Conservation (phyloP, 1,140 invertebrate species). For the Triops cancriformis region DNA sequence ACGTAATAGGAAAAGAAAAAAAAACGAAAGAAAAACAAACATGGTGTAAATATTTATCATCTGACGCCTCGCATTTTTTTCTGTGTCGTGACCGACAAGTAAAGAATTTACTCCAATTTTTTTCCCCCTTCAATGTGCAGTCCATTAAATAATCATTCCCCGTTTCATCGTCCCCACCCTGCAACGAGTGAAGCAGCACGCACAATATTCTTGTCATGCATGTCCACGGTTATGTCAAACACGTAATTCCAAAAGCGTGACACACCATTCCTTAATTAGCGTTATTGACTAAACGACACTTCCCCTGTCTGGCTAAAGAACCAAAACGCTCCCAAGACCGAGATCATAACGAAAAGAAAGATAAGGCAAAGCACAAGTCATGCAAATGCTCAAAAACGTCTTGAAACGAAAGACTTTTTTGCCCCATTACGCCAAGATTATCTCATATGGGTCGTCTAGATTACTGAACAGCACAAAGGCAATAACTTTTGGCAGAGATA, state of each 20-base stretch:
- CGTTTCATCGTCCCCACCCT: neutral
- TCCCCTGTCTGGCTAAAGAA: neutral
- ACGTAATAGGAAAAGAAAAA: constrained; percentile 20
- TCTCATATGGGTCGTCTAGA: neutral
- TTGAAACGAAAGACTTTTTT: neutral
- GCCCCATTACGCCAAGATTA: neutral
- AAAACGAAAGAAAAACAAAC: constrained; percentile 19
- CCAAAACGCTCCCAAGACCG: neutral
- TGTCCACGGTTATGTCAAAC: constrained; percentile 15
- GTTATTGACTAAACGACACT: neutral
- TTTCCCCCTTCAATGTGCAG: neutral
- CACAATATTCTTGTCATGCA: constrained; percentile 18
- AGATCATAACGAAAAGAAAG: neutral
- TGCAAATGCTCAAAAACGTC: neutral
- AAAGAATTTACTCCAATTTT: neutral
- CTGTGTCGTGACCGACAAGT: neutral
- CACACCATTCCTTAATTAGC: constrained; percentile 15
- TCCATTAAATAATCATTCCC: neutral
- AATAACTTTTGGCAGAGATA: neutral
- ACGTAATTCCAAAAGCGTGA: constrained; percentile 6
- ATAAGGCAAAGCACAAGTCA: neutral
- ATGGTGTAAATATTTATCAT: constrained; percentile 9
- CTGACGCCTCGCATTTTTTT: too few relatives aligned
- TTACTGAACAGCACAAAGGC: neutral
- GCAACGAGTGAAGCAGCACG: neutral